Percentiles rank a stretch among this genome's conserved stretches.
Evolutionary conservation across 2,888 invertebrate species (phyloP).

Genomic region (Tromatobia lineatoria): DNA sequence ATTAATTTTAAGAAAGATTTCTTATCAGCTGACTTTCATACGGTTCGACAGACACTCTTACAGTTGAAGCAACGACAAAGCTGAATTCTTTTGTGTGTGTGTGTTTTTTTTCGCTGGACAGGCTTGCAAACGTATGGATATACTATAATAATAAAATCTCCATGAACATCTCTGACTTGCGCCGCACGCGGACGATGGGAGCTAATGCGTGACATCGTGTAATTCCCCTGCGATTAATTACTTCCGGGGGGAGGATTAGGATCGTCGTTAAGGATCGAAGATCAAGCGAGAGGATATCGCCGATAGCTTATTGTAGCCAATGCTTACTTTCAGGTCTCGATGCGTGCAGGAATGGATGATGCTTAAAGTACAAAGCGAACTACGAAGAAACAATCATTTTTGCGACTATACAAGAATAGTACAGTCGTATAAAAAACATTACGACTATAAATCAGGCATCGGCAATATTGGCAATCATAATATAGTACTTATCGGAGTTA

Average conservation of each 20-base stretch:
- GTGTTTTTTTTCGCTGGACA: not conserved
- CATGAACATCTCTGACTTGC: conserved; percentile 22
- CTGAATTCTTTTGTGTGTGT: not conserved
- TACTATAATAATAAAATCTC: conserved; percentile 23
- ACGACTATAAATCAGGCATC: not conserved
- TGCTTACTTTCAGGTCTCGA: not conserved
- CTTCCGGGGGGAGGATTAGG: conserved; percentile 37
- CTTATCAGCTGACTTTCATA: too few relatives aligned
- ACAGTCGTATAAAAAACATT: not conserved
- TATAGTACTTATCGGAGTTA: not conserved
- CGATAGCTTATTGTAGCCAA: conserved; percentile 26
- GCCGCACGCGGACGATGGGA: conserved; percentile 7
- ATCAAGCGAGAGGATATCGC: conserved; percentile 42
- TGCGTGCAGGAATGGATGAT: not conserved
- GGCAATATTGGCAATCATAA: not conserved
- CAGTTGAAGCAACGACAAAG: not conserved
- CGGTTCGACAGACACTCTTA: not conserved
- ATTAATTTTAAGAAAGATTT: too few relatives aligned
- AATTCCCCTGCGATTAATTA: conserved; percentile 56
- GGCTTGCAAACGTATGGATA: conserved; percentile 10
- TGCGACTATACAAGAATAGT: not conserved
- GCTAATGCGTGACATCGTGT: conserved; percentile 45
- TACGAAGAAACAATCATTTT: not conserved
- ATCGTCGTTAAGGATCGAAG: conserved; percentile 45
- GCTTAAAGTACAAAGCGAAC: not conserved